These are phyloP conservation scores for Hemicordylus capensis DNA, from an alignment of 2,113 vertebrate species.

Conservation along the genomic window DNA sequence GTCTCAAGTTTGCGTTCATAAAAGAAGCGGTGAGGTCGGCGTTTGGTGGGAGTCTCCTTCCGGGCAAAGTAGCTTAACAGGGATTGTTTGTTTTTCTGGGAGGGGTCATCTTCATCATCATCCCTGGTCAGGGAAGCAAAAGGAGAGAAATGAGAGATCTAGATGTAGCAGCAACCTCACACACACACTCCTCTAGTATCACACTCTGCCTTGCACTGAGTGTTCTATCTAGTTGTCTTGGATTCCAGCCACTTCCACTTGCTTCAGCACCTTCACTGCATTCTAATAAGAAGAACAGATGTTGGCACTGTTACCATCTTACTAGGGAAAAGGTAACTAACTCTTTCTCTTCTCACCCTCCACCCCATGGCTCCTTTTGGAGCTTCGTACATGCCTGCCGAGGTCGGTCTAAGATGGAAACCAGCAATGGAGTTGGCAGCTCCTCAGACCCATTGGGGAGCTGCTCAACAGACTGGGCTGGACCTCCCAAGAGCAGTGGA, in stretches of 20 bases:
- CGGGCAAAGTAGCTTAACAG: slow-evolving; percentile 79
- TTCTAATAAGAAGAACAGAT: no score
- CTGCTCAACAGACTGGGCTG: background rate
- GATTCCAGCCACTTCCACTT: background rate
- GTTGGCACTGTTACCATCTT: no score
- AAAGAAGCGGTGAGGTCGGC: slow-evolving; percentile 84
- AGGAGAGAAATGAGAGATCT: background rate
- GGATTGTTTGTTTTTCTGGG: slow-evolving; percentile 75
- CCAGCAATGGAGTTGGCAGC: background rate
- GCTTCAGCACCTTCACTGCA: no score
- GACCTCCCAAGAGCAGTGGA: background rate
- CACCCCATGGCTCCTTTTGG: background rate
- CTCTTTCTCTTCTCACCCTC: no score
- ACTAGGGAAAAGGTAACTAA: background rate
- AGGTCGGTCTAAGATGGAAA: background rate
- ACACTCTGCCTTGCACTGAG: no score
- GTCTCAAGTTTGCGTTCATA: slow-evolving; percentile 81
- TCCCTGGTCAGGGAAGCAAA: slow-evolving; percentile 73
- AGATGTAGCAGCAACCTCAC: no score
- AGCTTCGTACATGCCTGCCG: background rate
- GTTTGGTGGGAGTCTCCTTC: slow-evolving; percentile 29
- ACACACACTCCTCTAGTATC: background rate
- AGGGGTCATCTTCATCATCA: slow-evolving; percentile 70
- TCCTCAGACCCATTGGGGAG: background rate
- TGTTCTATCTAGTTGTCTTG: background rate